Evolutionary conservation across 2,888 invertebrate species (phyloP).

Genomic region (Meteorus colon): DNA sequence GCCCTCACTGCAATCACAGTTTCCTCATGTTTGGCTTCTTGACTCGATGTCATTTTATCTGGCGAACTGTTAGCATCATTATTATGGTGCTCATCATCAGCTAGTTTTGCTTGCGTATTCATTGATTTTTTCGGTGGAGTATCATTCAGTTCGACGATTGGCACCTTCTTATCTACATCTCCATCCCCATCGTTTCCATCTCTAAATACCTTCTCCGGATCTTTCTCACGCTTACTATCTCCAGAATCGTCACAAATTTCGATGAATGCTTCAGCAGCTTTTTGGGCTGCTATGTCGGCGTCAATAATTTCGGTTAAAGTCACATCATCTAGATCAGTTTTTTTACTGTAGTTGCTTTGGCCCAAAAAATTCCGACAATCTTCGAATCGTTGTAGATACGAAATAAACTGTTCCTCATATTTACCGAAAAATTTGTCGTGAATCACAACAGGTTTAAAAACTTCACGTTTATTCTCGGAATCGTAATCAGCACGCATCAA

Average conservation of each 20-base stretch:
- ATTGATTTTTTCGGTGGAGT: not conserved
- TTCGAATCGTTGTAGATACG: constrained; percentile 63
- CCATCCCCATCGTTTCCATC: not conserved
- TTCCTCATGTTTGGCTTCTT: not conserved
- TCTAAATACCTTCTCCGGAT: not conserved
- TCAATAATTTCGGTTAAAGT: constrained; percentile 64
- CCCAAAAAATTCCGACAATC: constrained; percentile 54
- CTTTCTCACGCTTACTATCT: not conserved
- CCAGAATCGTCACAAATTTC: not conserved
- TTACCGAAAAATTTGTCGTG: constrained; percentile 58
- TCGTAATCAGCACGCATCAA: constrained; percentile 57
- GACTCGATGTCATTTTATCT: constrained; percentile 3
- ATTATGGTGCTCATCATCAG: not conserved
- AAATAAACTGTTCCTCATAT: constrained; percentile 67
- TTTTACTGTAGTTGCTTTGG: constrained; percentile 53
- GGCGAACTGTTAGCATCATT: not conserved
- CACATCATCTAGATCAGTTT: constrained; percentile 57
- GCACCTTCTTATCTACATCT: not conserved
- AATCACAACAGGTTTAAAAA: constrained; percentile 45
- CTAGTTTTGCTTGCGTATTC: not conserved
- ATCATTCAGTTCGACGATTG: not conserved
- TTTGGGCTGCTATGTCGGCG: constrained; percentile 48
- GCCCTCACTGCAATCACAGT: constrained; percentile 46
- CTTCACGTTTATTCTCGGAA: constrained; percentile 47
- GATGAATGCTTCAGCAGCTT: not conserved